phyloP scores from a whole-genome alignment of 1,140 invertebrate genomes.

The Eueides isabella region DNA sequence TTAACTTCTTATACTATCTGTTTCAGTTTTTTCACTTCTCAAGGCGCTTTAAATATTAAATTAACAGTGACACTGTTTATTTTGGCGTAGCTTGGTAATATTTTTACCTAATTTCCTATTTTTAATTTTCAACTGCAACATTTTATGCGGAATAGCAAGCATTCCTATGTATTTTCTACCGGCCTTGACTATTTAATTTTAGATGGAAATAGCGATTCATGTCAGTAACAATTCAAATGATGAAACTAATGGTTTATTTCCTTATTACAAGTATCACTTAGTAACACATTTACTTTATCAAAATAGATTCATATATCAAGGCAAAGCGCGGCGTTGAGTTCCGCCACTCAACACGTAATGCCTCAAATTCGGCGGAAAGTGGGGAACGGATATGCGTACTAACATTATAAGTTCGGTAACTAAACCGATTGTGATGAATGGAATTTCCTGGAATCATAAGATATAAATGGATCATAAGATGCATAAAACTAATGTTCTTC shows the following conservation, averaged over 20 bases:
- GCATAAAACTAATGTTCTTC: too few species aligned
- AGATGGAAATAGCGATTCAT: conserved; percentile 6
- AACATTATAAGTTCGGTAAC: too few species aligned
- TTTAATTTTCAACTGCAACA: conserved; percentile 1
- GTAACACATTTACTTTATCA: background rate
- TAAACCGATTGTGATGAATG: too few species aligned
- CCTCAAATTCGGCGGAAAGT: too few species aligned
- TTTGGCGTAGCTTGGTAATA: background rate
- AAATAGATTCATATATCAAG: too few species aligned
- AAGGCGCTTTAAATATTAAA: background rate
- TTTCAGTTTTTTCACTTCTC: background rate
- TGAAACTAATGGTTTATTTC: conserved; percentile 20
- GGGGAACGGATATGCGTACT: too few species aligned
- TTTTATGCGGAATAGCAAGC: background rate
- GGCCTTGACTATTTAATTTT: conserved; percentile 14
- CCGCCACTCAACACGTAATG: too few species aligned
- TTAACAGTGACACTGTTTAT: background rate
- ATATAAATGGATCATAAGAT: too few species aligned
- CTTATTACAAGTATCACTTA: conserved; percentile 20
- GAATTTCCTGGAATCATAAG: too few species aligned
- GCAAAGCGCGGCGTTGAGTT: too few species aligned
- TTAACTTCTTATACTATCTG: too few species aligned
- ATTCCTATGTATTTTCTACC: conserved; percentile 12
- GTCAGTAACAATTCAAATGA: conserved; percentile 19
- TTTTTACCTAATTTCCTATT: background rate